Evolutionary conservation across 1,140 invertebrate genomes (phyloP), one percentile per base, ranked within the genome.

Genomic region (Magallana ariakensis): DNA sequence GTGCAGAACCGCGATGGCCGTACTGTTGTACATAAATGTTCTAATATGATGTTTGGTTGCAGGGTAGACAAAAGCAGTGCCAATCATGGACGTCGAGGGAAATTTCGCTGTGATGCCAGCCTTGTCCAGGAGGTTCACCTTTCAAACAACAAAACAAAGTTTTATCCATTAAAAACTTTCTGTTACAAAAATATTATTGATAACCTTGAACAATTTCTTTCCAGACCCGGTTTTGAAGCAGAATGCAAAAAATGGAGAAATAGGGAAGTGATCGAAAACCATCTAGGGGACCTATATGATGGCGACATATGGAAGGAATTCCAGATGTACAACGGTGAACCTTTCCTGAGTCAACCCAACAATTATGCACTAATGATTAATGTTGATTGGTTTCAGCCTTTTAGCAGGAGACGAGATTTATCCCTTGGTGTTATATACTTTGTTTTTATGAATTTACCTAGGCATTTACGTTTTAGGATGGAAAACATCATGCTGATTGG

Each of bases 231-330:
- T 46, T 58, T 83, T 33, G 54, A 55, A 19, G 26, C 9, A 6
- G 82, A 57, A 55, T 83, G 82, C 19, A 83, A 58, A 16, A 83
- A 83, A 58, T 83, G 82, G 82, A 15, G 56, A 56, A 19, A 15
- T 8, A 83, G 82, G 22, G 56, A 83, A 57, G 56, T 56, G 15
- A 83, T 58, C 16, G 19, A 56, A n/a, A 58, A 83, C 22, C 19
- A 57, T 83, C 11, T 83, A 5, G 82, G 82, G 22, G 88, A 89
- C 54, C n/a, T 90, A 15, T 88, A 85, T 86, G 87, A 90, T 88
- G 89, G 87, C 0, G 55, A 54, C 19, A 83, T 90, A 26, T 90
- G 89, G 87, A n/a, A 84, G 53, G 85, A 90, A 56, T 90, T 86
- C 55, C 82, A 81, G 80, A 55, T 15, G 1, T 60, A 26, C 54